Base-by-base conservation (phyloP, 2,888 invertebrate species). In the Drosophila borealis region DNA sequence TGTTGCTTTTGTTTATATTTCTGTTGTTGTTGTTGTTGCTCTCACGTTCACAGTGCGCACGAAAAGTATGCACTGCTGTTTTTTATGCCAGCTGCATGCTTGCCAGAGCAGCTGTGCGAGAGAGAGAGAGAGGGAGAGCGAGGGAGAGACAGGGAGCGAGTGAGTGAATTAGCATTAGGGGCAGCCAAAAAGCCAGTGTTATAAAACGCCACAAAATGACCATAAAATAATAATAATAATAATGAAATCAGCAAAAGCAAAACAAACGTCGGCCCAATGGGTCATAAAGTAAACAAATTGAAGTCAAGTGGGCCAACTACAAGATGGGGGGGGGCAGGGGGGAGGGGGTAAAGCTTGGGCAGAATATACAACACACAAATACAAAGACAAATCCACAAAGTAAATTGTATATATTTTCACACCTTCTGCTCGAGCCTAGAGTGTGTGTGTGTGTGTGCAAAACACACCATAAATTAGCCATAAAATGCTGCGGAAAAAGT, bases 141-240 rank as follows among this genome's bases (percentile, higher is more conserved):
- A 9, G 54, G n/a, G 8, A 34, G 19, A 19, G 13, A 5, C 10
- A 42, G 39, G 8, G 45, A 4, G 39, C 14, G 11, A 4, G 33
- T 1, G 19, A 1, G 34, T 10, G 2, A 42, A 42, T 19, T 33
- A 49, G 4, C 34, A 37, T 51, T 37, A 45, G 44, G 46, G 11
- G 8, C 29, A 61, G 19, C 21, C 48, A 13, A 39, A 56, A 57
- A 64, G 19, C 6, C 44, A 36, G 41, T 55, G 65, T 17, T 54
- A 77, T 56, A 77, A 21, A 61, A 44, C 41, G 64, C 68, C 69
- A 46, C 80, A 68, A 78, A 72, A 80, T 63, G 73, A 73, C 60
- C 69, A 68, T 80, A 76, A 78, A 82, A 82, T 85, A 81, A 78
- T 81, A 71, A 62, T 56, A 80, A 81, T 79, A 80, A 77, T 69